A percentile compares a stretch with the other conserved stretches of the same genome.
Conservation (phyloP, 2,797 vertebrate genomes). For the Hydrophis major region DNA sequence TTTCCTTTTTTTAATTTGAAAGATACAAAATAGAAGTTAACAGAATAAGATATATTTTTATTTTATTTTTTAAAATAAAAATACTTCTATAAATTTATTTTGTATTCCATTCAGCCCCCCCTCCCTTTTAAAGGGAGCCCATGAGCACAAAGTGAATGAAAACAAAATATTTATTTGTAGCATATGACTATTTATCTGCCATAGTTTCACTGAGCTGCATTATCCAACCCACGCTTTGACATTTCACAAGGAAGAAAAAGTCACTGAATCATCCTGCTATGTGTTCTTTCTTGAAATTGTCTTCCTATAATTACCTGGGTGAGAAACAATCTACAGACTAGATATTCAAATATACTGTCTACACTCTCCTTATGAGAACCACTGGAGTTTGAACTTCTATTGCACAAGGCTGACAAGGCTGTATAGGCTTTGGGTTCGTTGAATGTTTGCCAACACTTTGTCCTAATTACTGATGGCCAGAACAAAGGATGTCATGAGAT, state of each 20-base stretch:
- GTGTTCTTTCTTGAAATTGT: background rate
- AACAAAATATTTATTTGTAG: background rate
- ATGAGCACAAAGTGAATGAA: background rate
- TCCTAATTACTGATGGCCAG: background rate
- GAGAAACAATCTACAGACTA: background rate
- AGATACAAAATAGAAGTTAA: background rate
- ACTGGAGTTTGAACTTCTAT: background rate
- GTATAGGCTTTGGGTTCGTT: background rate
- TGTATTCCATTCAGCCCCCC: background rate
- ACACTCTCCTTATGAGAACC: background rate
- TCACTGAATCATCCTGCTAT: background rate
- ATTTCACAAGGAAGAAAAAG: background rate
- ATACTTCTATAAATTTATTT: constrained; percentile 1
- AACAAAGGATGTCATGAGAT: background rate
- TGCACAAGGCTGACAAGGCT: background rate
- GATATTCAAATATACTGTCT: background rate
- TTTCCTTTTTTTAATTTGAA: background rate
- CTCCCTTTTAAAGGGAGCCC: background rate
- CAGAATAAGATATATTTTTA: background rate
- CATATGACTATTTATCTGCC: background rate
- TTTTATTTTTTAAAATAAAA: constrained; percentile 12
- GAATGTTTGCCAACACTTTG: background rate
- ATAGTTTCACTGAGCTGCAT: background rate
- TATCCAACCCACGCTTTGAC: background rate
- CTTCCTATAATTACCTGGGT: background rate